Evolutionary conservation across 2,888 invertebrate genomes (phyloP).

Genomic region (Heliconius erato): DNA sequence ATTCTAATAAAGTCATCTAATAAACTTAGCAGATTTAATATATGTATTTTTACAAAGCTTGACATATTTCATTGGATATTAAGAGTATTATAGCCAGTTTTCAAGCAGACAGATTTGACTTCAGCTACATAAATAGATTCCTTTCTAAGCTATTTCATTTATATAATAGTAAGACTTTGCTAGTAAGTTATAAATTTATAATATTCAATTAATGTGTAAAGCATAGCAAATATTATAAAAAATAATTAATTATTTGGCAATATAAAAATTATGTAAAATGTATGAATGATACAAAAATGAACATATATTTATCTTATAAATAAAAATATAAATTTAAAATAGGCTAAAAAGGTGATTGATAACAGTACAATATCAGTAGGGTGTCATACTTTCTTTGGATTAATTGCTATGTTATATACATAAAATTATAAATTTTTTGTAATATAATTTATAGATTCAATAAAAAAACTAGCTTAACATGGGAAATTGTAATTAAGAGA

Average conservation of each 20-base stretch:
- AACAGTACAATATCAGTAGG: not conserved
- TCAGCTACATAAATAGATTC: too few species aligned
- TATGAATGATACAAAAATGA: not conserved
- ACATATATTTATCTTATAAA: not conserved
- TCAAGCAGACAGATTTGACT: too few species aligned
- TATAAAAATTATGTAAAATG: not conserved
- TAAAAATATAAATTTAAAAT: not conserved
- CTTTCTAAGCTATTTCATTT: not conserved
- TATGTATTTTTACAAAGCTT: not conserved
- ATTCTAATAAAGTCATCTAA: not conserved
- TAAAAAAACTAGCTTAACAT: not conserved
- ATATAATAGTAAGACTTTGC: not conserved
- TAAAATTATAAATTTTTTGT: not conserved
- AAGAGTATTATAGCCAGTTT: too few species aligned
- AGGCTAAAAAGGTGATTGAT: constrained; percentile 11
- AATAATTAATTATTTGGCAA: not conserved
- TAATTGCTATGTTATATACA: not conserved
- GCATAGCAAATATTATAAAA: not conserved
- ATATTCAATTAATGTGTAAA: not conserved
- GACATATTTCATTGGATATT: too few species aligned
- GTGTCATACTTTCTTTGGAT: not conserved
- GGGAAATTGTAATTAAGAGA: not conserved
- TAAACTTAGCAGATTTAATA: not conserved
- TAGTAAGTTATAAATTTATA: not conserved
- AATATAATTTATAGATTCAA: not conserved